A percentile compares a stretch with the other conserved stretches of the same genome.
Evolutionary conservation across 2,113 vertebrate species (phyloP).

Genomic region (Fregetta grallaria): DNA sequence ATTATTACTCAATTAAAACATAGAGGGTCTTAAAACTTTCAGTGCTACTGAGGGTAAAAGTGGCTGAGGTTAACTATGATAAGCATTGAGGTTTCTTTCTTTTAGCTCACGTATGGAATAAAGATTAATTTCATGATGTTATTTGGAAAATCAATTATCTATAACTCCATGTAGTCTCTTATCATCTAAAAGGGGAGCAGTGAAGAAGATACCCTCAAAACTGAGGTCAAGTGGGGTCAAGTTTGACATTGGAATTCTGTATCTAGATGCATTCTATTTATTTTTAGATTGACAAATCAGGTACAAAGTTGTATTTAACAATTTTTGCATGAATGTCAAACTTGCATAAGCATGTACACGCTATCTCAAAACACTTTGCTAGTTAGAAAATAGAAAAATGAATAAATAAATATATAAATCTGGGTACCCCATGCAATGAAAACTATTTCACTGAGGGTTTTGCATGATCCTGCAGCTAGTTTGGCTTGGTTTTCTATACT

Average conservation of each 20-base stretch:
- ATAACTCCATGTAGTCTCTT: not conserved
- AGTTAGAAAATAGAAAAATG: not conserved
- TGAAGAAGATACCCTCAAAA: not conserved
- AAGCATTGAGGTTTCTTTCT: not conserved
- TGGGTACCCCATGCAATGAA: not conserved
- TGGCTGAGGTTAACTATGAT: not conserved
- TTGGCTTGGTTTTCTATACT: not conserved
- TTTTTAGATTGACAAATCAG: not conserved
- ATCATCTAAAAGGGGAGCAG: not conserved
- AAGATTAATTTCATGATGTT: not conserved
- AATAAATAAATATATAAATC: not conserved
- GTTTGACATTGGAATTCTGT: not conserved
- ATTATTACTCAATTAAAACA: conserved; percentile 25
- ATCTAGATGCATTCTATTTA: not conserved
- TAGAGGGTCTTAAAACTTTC: not conserved
- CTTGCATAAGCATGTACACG: not conserved
- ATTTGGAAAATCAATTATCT: not conserved
- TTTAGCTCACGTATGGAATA: not conserved
- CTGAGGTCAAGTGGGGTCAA: not conserved
- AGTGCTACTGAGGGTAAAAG: not conserved
- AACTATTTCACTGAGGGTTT: not conserved
- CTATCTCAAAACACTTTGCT: not conserved
- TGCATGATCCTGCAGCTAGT: not conserved
- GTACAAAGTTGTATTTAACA: not conserved
- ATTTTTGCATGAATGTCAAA: not conserved